Base-by-base conservation (phyloP, 2,888 invertebrate genomes). In the Rhamphomyia laevipes region DNA sequence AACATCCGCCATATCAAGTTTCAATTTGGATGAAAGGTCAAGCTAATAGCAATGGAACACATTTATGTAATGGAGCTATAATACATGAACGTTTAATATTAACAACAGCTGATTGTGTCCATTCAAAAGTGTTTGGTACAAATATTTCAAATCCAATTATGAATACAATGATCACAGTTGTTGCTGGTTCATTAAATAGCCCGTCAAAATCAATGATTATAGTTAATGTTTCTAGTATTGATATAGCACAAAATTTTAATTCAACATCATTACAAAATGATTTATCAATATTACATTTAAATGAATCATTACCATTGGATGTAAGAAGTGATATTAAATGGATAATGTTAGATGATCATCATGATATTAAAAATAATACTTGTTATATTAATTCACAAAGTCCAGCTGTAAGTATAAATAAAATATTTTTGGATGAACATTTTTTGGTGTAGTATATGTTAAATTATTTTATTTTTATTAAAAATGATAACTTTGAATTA, bases 301-400 rank as follows among this genome's bases (percentile, higher is more conserved):
- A 52, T 18, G 46, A 52, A n/a, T 51, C 56, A 9, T 51, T 61
- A 21, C 59, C 59, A 4, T 42, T 61, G 43, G 54, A 56, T n/a
- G 47, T 30, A 27, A 51, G 61, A 38, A 47, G 51, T 1, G 60
- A 61, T 43, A 57, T 60, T n/a, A 51, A 53, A 49, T 62, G 62
- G 62, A 60, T 62, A 46, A 58, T 59, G 43, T 47, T 62, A 46
- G 59, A 58, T 41, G 60, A 59, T 46, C 54, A 55, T 17, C 53
- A 12, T 60, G 59, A 42, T 44, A 57, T 46, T 9, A 4, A 37
- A 37, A 9, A 27, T 27, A 27, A 7, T 27, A 7, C 23, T 7
- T 27, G 23, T 27, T 27, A 4, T 6, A 7, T 27, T 27, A 27
- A 27, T 27, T 6, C 23, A 27, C 23, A 27, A 27, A 27, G 9